Evolutionary conservation across 2,888 invertebrate species (phyloP), one percentile per base, ranked within the genome.

Genomic region (Muscina levida): DNA sequence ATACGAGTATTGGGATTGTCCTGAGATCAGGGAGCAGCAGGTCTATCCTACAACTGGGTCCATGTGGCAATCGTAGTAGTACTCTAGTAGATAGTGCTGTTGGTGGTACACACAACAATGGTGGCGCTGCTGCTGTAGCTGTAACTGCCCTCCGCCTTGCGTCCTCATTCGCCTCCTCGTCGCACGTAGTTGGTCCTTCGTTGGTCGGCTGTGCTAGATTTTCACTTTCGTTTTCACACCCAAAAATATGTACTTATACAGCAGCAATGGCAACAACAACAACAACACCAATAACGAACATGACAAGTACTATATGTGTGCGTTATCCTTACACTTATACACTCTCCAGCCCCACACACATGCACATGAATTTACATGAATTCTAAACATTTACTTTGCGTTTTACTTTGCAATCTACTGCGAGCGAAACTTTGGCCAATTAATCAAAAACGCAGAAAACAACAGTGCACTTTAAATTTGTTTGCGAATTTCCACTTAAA

Each of bases 211-310:
- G 84, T 84, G 85, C 87, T 86, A 85, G 87, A 87, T 88, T 88
- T 88, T 88, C 88, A 88, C 88, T 88, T 88, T 88, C 88, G 87
- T 86, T 88, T 88, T 88, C 88, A 88, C 87, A 88, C 88, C 87
- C 87, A 87, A 87, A 87, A 86, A 86, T 82, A 72, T 77, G 81
- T 81, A 77, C 74, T 81, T 77, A 72, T 68, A 77, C 81, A 81
- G 74, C 72, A 68, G 42, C 39, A 48, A 68, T 48, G 71, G 10
- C 19, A 62, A 15, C 39, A 26, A 37, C 53, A 22, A 56, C 46
- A 70, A n/a, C 42, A 72, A 19, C 48, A 22, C 24, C 22, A 46
- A 57, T 22, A 24, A 57, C 15, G 48, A 24, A 53, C 53, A 53
- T 53, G 53, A 53, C 53, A 22, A 53, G 53, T 8, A 24, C 22